phyloP scores from a whole-genome alignment of 2,888 invertebrate species.

The Drosophila lutescens region DNA sequence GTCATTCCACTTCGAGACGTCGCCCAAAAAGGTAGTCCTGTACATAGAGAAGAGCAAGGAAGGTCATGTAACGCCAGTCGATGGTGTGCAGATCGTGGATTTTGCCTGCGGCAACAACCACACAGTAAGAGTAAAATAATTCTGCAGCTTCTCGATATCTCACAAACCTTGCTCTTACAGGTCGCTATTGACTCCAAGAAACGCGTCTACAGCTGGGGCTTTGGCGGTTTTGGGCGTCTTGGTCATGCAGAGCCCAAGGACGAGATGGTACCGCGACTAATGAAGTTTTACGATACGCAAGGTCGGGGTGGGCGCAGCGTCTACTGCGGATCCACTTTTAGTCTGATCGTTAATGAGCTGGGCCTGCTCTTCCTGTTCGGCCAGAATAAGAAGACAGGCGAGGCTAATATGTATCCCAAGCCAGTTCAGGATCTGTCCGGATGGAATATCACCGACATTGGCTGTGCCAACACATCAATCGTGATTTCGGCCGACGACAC shows the following conservation, averaged over 20 bases:
- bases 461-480: conserved; percentile 92
- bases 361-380: conserved; percentile 93
- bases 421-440: conserved; percentile 96
- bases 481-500: conserved; percentile 95
- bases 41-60: conserved; percentile 95
- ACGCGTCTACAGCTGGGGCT: conserved; percentile 97
- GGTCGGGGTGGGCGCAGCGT: conserved; percentile 93
- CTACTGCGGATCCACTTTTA: conserved; percentile 94
- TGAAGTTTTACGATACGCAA: conserved; percentile 94
- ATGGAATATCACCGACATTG: conserved; percentile 94
- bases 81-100: conserved; percentile 94
- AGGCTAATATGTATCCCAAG: conserved; percentile 98
- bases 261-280: conserved; percentile 93
- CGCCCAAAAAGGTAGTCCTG: conserved; percentile 92
- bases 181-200: conserved; percentile 94
- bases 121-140: conserved; percentile 86
- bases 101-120: conserved; percentile 97
- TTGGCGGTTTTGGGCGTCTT: conserved; percentile 96
- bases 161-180: conserved; percentile 82
- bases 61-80: conserved; percentile 92
- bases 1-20: conserved; percentile 93
- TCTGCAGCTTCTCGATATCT: neutral
- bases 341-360: conserved; percentile 92
- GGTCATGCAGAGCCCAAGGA: conserved; percentile 97
- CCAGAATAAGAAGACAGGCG: conserved; percentile 95